These are phyloP conservation scores for Diloba caeruleocephala DNA, from an alignment of 2,888 invertebrate genomes.

Conservation along the genomic window DNA sequence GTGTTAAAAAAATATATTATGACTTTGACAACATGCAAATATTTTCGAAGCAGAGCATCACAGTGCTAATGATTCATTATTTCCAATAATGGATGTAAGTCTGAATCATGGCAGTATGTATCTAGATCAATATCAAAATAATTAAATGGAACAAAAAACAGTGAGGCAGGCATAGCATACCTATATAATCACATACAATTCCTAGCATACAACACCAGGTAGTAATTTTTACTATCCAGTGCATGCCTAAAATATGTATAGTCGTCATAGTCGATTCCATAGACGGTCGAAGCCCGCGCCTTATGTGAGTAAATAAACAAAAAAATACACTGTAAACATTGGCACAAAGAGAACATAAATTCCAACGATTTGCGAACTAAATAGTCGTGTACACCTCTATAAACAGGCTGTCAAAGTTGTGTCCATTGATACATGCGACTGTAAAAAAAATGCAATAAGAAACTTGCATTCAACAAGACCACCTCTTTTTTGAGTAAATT, in stretches of 20 bases:
- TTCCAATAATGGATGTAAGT: slow-evolving; percentile 4
- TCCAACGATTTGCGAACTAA: slow-evolving; percentile 72
- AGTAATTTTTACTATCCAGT: slow-evolving; percentile 31
- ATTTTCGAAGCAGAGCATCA: neutral
- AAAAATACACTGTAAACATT: slow-evolving; percentile 80
- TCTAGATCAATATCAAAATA: slow-evolving; percentile 22
- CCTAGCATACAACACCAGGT: slow-evolving; percentile 9
- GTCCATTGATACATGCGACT: slow-evolving; percentile 51
- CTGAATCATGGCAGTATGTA: slow-evolving; percentile 32
- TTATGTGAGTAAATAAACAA: slow-evolving; percentile 85
- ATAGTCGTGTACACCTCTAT: slow-evolving; percentile 54
- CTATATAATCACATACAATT: slow-evolving; percentile 14
- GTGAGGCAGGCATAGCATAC: slow-evolving; percentile 2
- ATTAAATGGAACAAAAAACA: slow-evolving; percentile 10
- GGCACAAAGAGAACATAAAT: slow-evolving; percentile 78
- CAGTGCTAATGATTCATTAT: slow-evolving; percentile 21
- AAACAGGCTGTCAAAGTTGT: slow-evolving; percentile 52
- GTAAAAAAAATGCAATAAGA: slow-evolving; percentile 61
- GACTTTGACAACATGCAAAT: neutral
- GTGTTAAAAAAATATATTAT: neutral
- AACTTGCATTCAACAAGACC: slow-evolving; percentile 45
- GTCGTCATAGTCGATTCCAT: slow-evolving; percentile 52
- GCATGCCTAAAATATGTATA: slow-evolving; percentile 30
- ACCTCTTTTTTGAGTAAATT: slow-evolving; percentile 47
- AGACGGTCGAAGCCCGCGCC: slow-evolving; percentile 66